Base-by-base conservation (phyloP, 1,140 invertebrate species). In the Cydia pomonella region DNA sequence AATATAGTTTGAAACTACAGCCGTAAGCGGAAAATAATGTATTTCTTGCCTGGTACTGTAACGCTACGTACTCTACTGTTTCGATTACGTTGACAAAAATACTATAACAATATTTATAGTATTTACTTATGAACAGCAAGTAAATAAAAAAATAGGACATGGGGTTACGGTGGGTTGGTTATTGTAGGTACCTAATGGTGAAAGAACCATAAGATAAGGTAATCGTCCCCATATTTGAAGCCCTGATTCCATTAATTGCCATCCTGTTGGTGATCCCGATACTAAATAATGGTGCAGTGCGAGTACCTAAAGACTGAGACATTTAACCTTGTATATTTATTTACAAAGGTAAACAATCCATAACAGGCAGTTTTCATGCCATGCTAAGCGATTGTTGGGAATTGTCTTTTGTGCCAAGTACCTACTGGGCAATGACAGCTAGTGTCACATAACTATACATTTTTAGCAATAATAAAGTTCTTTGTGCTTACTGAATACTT, bases 1-100 rank as follows among this genome's bases (percentile, higher is more conserved):
- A 59, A 59, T 23, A 10, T 59, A 12, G 21, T 59, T 59, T 59
- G 53, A 59, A 59, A 59, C 53, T 59, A 59, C 53, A 59, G 53
- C 21, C 53, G 53, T 59, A 59, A 59, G 53, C 53, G 53, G 53
- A 59, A 59, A 59, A 23, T 59, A 12, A 21, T 59, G 18, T 16
- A 44, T 16, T 59, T 59, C 53, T 23, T 23, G 53, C 53, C 21
- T 59, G n/a, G n/a, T n/a, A 59, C 53, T 59, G 53, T 23, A 59
- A 59, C 53, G 53, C 21, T 59, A 59, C 53, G 53, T 59, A 23
- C n/a, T 23, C 21, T 59, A 59, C 18, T n/a, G 53, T 23, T 23
- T 59, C 18, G 21, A 59, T 59, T 59, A 10, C 21, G 53, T 23
- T 59, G 16, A 21, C 21, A 59, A 6, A 7, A 9, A 53, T 2